Base-by-base conservation (phyloP, 2,797 vertebrate genomes). In the Sandelia bainsii region DNA sequence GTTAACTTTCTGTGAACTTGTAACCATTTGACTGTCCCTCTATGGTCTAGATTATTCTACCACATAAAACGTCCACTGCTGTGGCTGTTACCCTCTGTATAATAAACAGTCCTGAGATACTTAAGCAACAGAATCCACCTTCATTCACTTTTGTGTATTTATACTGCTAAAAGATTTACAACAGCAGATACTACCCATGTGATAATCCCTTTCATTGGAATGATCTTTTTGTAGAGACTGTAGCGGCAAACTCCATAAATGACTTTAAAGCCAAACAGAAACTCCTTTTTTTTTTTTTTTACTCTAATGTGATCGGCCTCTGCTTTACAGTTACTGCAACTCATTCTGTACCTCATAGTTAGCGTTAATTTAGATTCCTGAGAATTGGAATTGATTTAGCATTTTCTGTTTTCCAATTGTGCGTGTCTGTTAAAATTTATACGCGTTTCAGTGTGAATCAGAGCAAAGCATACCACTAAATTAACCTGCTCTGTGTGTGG, bases 371-470 rank as follows among this genome's bases (percentile, higher is more conserved):
- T 81, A 75, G 76, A 56, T 51, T 81, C 72, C 68, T 72, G 75
- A 72, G 87, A 83, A 91, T 89, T 83, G 77, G 71, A 89, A 91
- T 87, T 82, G 82, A 91, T 91, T 87, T 88, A 17, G 61, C 62
- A 74, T 75, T 86, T 79, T 72, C 62, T 59, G 54, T 74, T 82
- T 66, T 63, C 75, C 64, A 70, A 32, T 64, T 74, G 59, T 71
- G 74, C 72, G 72, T 73, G 82, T 84, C 51, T 72, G 64, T 75
- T 89, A 79, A 79, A 82, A 32, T 71, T 70, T 59, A 42, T 62
- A 57, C 61, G 53, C 62, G 44, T 68, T 86, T 69, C 52, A 68
- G 58, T 62, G 65, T 34, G 67, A 84, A 74, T 53, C 63, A 69
- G 29, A 34, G 62, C 19, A 23, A 77, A 58, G 64, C 69, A 54